Evolutionary conservation across 1,140 invertebrate genomes (phyloP).

Genomic region (Drosophila funebris): DNA sequence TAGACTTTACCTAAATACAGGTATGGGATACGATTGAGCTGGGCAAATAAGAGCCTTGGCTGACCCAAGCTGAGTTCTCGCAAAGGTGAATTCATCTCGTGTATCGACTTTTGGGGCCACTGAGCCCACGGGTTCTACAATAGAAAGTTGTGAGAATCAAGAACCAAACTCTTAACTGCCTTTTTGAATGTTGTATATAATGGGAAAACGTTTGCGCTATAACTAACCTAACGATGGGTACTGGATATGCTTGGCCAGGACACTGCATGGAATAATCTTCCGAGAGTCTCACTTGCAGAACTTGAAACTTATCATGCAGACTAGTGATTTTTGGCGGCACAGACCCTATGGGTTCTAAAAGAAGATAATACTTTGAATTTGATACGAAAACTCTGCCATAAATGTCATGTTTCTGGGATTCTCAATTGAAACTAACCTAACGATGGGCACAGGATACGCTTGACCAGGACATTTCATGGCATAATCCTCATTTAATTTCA

Average conservation of each 20-base stretch:
- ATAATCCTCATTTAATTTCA: conserved; percentile 86
- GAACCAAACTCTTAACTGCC: not conserved
- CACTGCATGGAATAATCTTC: conserved; percentile 87
- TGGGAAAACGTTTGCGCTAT: not conserved
- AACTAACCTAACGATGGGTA: conserved; percentile 87
- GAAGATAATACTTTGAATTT: not conserved
- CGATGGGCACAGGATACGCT: conserved; percentile 87
- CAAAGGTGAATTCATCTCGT: conserved; percentile 84
- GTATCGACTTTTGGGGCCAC: conserved; percentile 87
- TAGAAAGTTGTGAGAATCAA: not conserved
- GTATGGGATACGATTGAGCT: conserved; percentile 88
- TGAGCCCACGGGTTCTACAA: conserved; percentile 88
- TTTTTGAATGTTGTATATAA: not conserved
- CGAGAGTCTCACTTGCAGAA: conserved; percentile 84
- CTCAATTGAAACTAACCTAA: conserved; percentile 85
- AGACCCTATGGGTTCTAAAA: conserved; percentile 89
- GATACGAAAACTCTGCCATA: not conserved
- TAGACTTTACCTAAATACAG: conserved; percentile 85
- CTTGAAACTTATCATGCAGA: conserved; percentile 85
- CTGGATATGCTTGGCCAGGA: conserved; percentile 88
- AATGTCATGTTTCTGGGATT: conserved; percentile 4
- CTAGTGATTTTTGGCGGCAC: conserved; percentile 88
- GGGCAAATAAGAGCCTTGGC: conserved; percentile 87
- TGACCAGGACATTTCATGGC: conserved; percentile 88
- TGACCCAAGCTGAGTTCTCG: conserved; percentile 73